phyloP scores from a whole-genome alignment of 2,113 vertebrate species.

The Nothobranchius kuhntae region DNA sequence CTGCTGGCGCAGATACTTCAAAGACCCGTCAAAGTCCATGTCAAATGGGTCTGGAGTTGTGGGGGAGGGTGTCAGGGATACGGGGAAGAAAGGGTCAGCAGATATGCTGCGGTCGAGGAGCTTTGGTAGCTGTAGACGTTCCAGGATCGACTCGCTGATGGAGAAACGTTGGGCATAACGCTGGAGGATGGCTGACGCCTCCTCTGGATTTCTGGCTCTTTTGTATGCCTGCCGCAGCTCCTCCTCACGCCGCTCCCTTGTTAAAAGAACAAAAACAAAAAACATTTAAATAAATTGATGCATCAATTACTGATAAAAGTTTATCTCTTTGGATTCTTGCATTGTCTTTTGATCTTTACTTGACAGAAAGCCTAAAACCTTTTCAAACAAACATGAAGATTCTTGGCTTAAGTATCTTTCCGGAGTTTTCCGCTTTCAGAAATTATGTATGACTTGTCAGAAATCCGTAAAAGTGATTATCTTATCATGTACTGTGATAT shows the following conservation, averaged over 20 bases:
- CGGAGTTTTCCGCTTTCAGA: too few species aligned
- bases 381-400: too few species aligned
- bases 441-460: too few species aligned
- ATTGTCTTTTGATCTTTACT: too few species aligned
- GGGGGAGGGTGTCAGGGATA: constrained; percentile 72
- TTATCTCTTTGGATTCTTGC: too few species aligned
- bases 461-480: too few species aligned
- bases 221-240: constrained; percentile 89
- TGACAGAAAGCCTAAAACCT: too few species aligned
- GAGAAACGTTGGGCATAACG: constrained; percentile 95
- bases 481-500: too few species aligned
- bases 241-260: constrained; percentile 87
- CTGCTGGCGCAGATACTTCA: constrained; percentile 91
- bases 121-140: constrained; percentile 92
- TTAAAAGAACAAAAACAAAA: not conserved
- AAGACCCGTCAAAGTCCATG: constrained; percentile 67
- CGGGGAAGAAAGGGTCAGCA: constrained; percentile 83
- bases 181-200: constrained; percentile 88
- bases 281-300: too few species aligned
- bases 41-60: constrained; percentile 67
- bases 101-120: constrained; percentile 94
- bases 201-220: constrained; percentile 85
- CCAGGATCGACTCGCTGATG: constrained; percentile 92
- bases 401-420: too few species aligned
- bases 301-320: too few species aligned